A percentile compares a stretch with the other conserved stretches of the same genome.
These are phyloP conservation scores for Pemphredon lugubris DNA, from an alignment of 2,888 invertebrate genomes.

Conservation along the genomic window DNA sequence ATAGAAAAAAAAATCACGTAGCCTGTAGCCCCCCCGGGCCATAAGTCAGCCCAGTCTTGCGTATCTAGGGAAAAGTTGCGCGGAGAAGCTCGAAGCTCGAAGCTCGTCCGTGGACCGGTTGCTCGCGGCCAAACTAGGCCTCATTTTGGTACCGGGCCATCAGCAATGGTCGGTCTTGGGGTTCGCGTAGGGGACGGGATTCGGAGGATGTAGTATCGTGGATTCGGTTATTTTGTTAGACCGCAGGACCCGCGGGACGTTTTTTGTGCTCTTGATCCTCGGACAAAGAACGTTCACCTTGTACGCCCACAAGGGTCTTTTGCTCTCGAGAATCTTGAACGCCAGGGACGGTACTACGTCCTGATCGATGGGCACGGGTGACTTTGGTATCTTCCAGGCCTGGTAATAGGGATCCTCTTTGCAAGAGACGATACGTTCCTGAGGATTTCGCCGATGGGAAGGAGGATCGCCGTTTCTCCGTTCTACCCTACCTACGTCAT, in stretches of 20 bases:
- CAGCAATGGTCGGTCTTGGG: constrained; percentile 64
- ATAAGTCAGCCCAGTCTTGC: constrained; percentile 73
- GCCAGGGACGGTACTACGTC: constrained; percentile 84
- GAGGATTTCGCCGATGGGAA: too few relatives aligned
- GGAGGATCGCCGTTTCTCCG: constrained; percentile 5
- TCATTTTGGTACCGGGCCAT: constrained; percentile 67
- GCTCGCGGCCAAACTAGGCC: constrained; percentile 71
- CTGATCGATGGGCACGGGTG: constrained; percentile 66
- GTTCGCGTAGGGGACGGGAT: constrained; percentile 43
- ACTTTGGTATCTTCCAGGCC: constrained; percentile 69
- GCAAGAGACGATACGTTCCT: constrained; percentile 34
- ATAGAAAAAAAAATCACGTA: constrained; percentile 77
- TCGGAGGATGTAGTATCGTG: constrained; percentile 13
- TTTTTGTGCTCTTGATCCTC: constrained; percentile 84
- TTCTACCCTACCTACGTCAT: constrained; percentile 7
- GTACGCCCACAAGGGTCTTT: constrained; percentile 77
- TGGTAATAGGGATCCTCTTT: constrained; percentile 69
- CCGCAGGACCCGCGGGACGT: constrained; percentile 74
- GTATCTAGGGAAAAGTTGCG: constrained; percentile 73
- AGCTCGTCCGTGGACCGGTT: constrained; percentile 72
- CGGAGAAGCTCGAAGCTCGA: too few relatives aligned
- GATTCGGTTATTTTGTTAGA: constrained; percentile 16
- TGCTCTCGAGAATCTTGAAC: constrained; percentile 81
- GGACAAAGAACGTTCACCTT: constrained; percentile 85
- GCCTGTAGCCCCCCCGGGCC: constrained; percentile 73